Conservation (phyloP, 2,888 invertebrate genomes). For the Myopa tessellatipennis region DNA sequence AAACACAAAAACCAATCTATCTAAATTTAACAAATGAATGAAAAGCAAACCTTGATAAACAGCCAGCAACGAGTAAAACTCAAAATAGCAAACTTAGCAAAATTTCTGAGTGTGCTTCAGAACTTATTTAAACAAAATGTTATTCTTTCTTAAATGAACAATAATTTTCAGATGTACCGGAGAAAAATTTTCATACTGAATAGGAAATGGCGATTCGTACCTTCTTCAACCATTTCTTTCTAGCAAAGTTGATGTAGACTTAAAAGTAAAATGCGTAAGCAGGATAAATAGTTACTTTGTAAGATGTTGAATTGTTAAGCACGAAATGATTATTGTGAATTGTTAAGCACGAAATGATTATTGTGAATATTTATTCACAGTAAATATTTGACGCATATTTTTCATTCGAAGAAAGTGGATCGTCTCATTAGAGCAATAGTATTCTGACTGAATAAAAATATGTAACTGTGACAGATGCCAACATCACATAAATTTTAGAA, state of each 20-base stretch:
- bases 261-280: slow-evolving; percentile 1
- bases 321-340: background rate
- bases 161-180: slow-evolving; percentile 24
- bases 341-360: background rate
- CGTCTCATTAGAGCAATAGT: too few relatives aligned
- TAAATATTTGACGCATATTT: background rate
- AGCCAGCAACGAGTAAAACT: slow-evolving; percentile 17
- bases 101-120: background rate
- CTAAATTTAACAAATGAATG: slow-evolving; percentile 3
- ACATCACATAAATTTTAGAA: too few relatives aligned
- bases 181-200: slow-evolving; percentile 18
- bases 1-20: slow-evolving; percentile 12
- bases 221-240: background rate
- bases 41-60: slow-evolving; percentile 19
- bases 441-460: too few relatives aligned
- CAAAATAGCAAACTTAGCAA: slow-evolving; percentile 15
- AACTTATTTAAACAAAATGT: slow-evolving; percentile 17
- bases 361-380: background rate
- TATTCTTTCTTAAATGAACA: slow-evolving; percentile 12
- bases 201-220: slow-evolving; percentile 28
- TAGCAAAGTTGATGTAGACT: background rate
- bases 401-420: background rate
- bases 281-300: background rate
- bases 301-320: background rate
- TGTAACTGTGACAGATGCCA: too few relatives aligned